These are phyloP conservation scores for Scartelaos histophorus DNA, from an alignment of 2,113 vertebrate species.

Conservation along the genomic window DNA sequence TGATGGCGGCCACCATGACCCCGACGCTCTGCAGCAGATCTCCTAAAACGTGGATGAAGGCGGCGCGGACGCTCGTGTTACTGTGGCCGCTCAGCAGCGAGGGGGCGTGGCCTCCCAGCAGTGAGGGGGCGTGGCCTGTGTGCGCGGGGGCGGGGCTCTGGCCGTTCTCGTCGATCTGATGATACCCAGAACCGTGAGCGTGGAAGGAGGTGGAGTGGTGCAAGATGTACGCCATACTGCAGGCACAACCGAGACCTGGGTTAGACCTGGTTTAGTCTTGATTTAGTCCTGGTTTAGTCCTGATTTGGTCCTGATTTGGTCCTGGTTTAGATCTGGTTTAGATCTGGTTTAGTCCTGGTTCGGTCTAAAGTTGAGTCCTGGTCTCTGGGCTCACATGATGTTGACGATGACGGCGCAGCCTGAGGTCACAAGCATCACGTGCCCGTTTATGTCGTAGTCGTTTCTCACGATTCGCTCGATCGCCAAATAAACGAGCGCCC, in stretches of 20 bases:
- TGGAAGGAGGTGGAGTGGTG: constrained; percentile 87
- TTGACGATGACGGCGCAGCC: constrained; percentile 89
- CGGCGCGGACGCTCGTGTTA: constrained; percentile 91
- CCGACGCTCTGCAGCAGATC: constrained; percentile 95
- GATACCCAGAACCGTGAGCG: constrained; percentile 82
- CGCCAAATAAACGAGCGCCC: constrained; percentile 89
- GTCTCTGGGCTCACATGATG: constrained; percentile 81
- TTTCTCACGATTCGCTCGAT: constrained; percentile 87
- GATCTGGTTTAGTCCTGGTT: no score
- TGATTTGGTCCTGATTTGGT: no score
- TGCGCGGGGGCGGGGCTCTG: constrained; percentile 64
- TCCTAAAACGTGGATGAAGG: constrained; percentile 94
- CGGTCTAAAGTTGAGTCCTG: no score
- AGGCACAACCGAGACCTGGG: neutral
- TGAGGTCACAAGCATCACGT: constrained; percentile 90
- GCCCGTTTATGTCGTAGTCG: constrained; percentile 92
- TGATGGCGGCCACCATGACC: constrained; percentile 87
- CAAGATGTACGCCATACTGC: constrained; percentile 95
- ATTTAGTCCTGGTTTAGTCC: no score
- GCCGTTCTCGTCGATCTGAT: constrained; percentile 83
- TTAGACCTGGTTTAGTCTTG: no score
- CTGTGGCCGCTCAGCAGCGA: constrained; percentile 71
- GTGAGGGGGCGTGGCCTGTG: constrained; percentile 44
- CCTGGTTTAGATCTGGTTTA: no score
- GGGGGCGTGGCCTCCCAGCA: constrained; percentile 60